Evolutionary conservation across 2,113 vertebrate species (phyloP).

Genomic region (Grallaria varia): DNA sequence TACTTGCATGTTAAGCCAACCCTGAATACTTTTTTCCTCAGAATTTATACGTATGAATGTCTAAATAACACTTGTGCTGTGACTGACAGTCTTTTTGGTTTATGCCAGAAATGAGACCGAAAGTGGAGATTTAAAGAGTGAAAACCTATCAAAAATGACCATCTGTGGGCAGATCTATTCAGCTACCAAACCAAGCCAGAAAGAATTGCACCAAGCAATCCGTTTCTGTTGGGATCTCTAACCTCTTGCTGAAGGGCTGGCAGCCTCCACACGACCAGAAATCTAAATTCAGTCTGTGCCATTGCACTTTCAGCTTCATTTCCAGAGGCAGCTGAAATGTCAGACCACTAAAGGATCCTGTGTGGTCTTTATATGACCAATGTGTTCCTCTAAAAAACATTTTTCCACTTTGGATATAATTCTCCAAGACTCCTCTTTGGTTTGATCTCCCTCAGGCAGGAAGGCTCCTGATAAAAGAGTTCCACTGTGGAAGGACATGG

Average conservation of each 20-base stretch:
- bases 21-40: background rate
- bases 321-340: background rate
- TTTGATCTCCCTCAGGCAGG: background rate
- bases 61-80: background rate
- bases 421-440: background rate
- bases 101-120: background rate
- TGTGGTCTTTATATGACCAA: background rate
- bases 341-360: background rate
- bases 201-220: background rate
- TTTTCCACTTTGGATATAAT: background rate
- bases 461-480: background rate
- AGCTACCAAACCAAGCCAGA: background rate
- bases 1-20: background rate
- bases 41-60: background rate
- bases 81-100: background rate
- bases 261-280: background rate
- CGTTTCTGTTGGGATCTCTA: background rate
- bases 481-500: background rate
- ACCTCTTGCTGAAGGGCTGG: background rate
- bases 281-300: background rate
- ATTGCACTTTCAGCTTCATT: background rate
- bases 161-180: background rate
- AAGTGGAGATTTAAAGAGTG: background rate
- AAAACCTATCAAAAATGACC: background rate
- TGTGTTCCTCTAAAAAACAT: background rate